Evolutionary conservation across 1,140 invertebrate genomes (phyloP), one percentile per base, ranked within the genome.

Genomic region (Asobara japonica): DNA sequence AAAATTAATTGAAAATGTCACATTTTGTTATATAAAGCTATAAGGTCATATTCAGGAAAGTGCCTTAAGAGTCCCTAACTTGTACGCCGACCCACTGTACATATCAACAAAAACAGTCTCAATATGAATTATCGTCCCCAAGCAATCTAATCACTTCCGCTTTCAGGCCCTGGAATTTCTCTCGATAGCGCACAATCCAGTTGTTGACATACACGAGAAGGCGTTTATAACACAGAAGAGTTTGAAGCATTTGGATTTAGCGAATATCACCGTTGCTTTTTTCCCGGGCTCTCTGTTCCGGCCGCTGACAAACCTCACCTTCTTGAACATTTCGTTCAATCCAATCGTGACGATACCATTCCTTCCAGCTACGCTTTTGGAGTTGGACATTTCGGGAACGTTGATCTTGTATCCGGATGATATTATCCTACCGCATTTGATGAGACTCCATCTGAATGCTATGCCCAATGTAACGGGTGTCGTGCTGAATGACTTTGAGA

Each of bases 181-280:
- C 3, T 84, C 83, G 3, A 18, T 88, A 4, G 81, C 86, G 0
- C 76, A 80, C 16, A 88, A 88, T 73, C 86, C 86, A 4, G 78
- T 88, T 13, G 72, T 66, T 10, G 80, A 87, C 4, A 82, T 87
- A 6, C 85, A 87, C 45, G 81, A 85, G 22, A 79, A 74, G 3
- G 82, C 84, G 1, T 87, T 88, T 51, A 78, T 71, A 78, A 80
- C 78, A 30, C 72, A 86, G 20, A 74, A 25, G 7, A 33, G 73
- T 16, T 30, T 88, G 2, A 77, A 71, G 38, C 79, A 82, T 22
- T 72, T 88, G 8, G 80, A 83, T 16, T 36, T 88, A 22, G 80
- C 74, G 62, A 86, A 87, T 25, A 45, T 87, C 5, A 83, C 84
- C 1, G 72, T 78, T 2, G 56, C 76, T 0, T 77, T 78, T 48